These are phyloP conservation scores for Enoplolaimus lenunculus DNA, from an alignment of 2,888 invertebrate species.

Conservation along the genomic window DNA sequence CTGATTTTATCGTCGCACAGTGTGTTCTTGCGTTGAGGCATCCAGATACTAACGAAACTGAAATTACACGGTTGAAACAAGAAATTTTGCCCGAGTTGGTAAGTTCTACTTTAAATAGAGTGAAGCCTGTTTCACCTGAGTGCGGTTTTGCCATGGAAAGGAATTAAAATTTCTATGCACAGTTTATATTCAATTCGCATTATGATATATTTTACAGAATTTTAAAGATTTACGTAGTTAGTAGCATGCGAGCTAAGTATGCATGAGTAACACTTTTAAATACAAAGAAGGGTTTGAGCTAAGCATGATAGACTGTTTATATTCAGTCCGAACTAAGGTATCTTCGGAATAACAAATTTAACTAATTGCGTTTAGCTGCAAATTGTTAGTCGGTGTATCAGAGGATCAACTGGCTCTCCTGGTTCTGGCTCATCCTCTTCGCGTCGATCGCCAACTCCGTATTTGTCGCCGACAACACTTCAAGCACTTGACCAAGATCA, in stretches of 20 bases:
- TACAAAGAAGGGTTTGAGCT: too few species aligned
- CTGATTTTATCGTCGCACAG: neutral
- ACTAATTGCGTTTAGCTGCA: neutral
- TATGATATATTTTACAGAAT: too few species aligned
- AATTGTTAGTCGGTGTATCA: neutral
- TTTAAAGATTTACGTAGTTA: too few species aligned
- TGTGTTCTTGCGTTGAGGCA: neutral
- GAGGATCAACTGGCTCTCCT: neutral
- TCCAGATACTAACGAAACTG: neutral
- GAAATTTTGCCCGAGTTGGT: neutral
- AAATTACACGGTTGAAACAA: neutral
- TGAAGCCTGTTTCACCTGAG: too few species aligned
- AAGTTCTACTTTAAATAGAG: neutral
- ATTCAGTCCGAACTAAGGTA: too few species aligned
- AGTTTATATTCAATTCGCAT: too few species aligned
- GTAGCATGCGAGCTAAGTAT: too few species aligned
- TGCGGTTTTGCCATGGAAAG: too few species aligned
- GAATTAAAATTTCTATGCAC: too few species aligned
- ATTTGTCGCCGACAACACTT: neutral
- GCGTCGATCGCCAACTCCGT: neutral
- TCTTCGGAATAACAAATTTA: too few species aligned
- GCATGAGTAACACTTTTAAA: too few species aligned
- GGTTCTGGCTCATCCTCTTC: neutral
- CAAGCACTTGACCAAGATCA: neutral
- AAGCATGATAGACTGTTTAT: too few species aligned